A percentile compares a stretch with the other conserved stretches of the same genome.
Evolutionary conservation across 1,140 invertebrate species (phyloP).

Genomic region (Drosophila nasuta): DNA sequence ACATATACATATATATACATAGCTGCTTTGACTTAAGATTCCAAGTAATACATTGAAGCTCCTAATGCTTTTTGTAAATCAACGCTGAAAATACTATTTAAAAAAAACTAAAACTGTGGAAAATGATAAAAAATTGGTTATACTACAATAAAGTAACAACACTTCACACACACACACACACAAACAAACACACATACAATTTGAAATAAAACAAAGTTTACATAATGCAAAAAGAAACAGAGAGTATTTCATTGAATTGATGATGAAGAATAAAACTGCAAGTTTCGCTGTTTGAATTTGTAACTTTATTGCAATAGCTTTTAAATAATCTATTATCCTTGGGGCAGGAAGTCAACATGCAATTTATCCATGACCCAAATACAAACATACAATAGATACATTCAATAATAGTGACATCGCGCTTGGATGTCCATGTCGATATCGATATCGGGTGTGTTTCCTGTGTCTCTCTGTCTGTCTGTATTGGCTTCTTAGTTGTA

Average conservation of each 20-base stretch:
- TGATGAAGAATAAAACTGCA: neutral
- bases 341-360: neutral
- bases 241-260: too few species aligned
- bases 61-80: constrained; percentile 45
- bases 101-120: neutral
- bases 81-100: constrained; percentile 6
- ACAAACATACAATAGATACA: constrained; percentile 31
- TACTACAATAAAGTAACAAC: constrained; percentile 15
- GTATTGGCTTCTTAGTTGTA: constrained; percentile 28
- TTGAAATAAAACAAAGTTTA: constrained; percentile 47
- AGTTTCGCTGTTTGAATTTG: constrained; percentile 13
- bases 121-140: constrained; percentile 5
- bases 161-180: constrained; percentile 1
- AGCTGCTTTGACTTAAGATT: constrained; percentile 17
- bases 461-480: neutral
- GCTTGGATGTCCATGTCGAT: constrained; percentile 14
- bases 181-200: constrained; percentile 13
- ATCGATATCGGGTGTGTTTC: constrained; percentile 3
- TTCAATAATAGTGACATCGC: constrained; percentile 23
- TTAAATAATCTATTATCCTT: constrained; percentile 43
- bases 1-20: neutral
- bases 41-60: constrained; percentile 32
- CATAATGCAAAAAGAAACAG: constrained; percentile 12
- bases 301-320: constrained; percentile 39
- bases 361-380: constrained; percentile 9